A percentile compares a stretch with the other conserved stretches of the same genome.
These are phyloP conservation scores for Catharus fuscescens DNA, from an alignment of 2,113 vertebrate genomes.

Conservation along the genomic window DNA sequence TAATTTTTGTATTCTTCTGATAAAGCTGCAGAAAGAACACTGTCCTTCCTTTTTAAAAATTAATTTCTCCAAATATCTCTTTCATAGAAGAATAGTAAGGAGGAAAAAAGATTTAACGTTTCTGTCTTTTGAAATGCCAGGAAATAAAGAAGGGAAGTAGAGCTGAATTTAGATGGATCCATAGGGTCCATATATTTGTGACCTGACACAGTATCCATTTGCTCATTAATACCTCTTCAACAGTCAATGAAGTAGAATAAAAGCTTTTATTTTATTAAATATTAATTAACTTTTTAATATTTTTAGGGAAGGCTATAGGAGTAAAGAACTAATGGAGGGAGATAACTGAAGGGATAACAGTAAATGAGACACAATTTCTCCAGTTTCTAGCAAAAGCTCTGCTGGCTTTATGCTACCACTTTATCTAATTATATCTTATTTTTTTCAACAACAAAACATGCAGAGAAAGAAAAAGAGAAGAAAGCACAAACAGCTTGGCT, in stretches of 20 bases:
- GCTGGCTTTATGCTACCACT: background rate
- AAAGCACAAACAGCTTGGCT: conserved; percentile 16
- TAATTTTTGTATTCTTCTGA: background rate
- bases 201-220: conserved; percentile 3
- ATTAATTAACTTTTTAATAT: conserved; percentile 66
- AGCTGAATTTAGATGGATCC: background rate
- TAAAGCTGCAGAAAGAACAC: background rate
- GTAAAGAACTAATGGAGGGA: background rate
- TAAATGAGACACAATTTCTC: background rate
- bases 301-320: conserved; percentile 50
- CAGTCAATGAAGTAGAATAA: conserved; percentile 66
- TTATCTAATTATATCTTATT: background rate
- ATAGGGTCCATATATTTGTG: background rate
- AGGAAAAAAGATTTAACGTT: background rate
- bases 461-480: conserved; percentile 36
- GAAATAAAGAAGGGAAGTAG: background rate
- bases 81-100: background rate
- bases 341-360: background rate
- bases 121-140: background rate
- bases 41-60: conserved; percentile 14
- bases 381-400: background rate
- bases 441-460: conserved; percentile 4
- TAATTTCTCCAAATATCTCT: background rate
- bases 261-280: conserved; percentile 68
- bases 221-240: conserved; percentile 30